phyloP scores from a whole-genome alignment of 1,140 invertebrate species.

The Bombus confusus region DNA sequence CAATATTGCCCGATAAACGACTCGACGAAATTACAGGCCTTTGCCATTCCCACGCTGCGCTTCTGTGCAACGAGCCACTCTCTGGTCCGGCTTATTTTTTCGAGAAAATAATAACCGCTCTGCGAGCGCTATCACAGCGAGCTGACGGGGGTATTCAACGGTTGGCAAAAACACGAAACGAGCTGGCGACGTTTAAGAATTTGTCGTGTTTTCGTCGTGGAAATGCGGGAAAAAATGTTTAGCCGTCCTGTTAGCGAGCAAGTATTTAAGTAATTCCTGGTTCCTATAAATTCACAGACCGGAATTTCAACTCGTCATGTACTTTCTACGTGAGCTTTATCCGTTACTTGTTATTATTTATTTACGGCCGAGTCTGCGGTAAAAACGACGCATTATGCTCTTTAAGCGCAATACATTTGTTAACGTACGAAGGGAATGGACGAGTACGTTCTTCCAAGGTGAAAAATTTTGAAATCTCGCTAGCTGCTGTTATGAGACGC shows the following conservation, averaged over 20 bases:
- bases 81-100: not conserved
- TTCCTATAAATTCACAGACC: not conserved
- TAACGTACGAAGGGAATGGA: no score
- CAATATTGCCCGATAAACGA: conserved; percentile 25
- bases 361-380: no score
- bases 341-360: no score
- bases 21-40: conserved; percentile 19
- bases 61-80: not conserved
- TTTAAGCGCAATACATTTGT: no score
- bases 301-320: not conserved
- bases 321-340: not conserved
- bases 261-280: not conserved
- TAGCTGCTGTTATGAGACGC: no score
- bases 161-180: not conserved
- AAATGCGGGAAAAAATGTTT: not conserved
- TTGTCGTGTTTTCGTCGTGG: not conserved
- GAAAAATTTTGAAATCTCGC: no score
- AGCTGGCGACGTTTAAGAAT: not conserved
- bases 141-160: no score
- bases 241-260: not conserved
- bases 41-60: conserved; percentile 18
- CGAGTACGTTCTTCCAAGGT: no score
- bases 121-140: not conserved
- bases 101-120: conserved; percentile 7
- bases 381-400: no score